Evolutionary conservation across 2,797 vertebrate species (phyloP), one percentile per base, ranked within the genome.

Genomic region (Pseudopleuronectes americanus): DNA sequence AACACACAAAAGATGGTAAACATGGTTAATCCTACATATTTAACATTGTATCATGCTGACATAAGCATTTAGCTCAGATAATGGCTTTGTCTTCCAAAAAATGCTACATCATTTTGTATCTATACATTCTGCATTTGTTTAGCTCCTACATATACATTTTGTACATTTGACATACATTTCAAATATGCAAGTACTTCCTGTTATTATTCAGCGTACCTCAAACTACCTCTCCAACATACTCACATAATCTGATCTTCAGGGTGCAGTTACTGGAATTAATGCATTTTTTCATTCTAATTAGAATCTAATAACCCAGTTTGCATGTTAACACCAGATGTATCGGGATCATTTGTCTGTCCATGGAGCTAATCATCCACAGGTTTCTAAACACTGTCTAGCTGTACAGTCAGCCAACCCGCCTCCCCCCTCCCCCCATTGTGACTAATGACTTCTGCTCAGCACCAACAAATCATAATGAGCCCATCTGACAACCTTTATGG

Each of bases 401-500:
- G 26, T 56, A 28, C 68, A 67, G 60, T 62, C 68, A 77, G 64
- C 48, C 63, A 31, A 8, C 80, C 75, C 57, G 6, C 43, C 43
- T 5, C 43, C 43, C 4, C 78, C 60, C 77, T 72, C 68, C 51
- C 58, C 77, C 65, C 61, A 57, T 41, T 74, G 66, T 83, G 83
- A 88, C 77, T 76, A 70, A 90, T 87, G 88, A 81, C 84, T 89
- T 55, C 65, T 83, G 59, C 60, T 80, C 64, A 45, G 60, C 63
- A 57, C 75, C 76, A 79, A 77, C 86, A 71, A 83, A 85, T 88
- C 79, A 81, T 86, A 90, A 91, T 88, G 83, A 87, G 77, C 62
- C 75, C 72, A 74, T 87, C 83, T 87, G 84, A 91, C 84, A 87
- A 76, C 70, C 89, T 88, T 86, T 87, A 76, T 78, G 64, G 31